A percentile compares a stretch with the other conserved stretches of the same genome.
phyloP scores from a whole-genome alignment of 1,140 invertebrate genomes.

The Dreissena rostriformis region DNA sequence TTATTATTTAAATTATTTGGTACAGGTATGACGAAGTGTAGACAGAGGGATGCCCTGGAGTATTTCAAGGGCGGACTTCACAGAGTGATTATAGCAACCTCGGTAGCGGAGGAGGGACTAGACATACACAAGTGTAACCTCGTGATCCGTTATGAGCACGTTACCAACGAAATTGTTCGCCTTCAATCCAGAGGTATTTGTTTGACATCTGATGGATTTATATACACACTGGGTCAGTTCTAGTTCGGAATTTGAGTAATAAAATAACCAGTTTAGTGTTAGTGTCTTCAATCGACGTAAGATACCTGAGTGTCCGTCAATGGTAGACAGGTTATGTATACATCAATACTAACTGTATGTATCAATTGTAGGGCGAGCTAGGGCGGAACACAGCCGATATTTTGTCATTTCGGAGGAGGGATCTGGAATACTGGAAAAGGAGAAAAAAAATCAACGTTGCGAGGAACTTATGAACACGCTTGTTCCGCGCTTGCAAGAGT shows the following conservation, averaged over 20 bases:
- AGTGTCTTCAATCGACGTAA: no score
- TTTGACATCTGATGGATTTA: not conserved
- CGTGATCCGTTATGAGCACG: constrained; percentile 79
- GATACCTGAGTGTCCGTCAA: no score
- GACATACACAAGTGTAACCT: constrained; percentile 79
- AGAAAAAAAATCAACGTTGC: constrained; percentile 65
- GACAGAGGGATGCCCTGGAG: constrained; percentile 67
- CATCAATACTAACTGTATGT: not conserved
- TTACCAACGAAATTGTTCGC: constrained; percentile 78
- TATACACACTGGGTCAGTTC: no score
- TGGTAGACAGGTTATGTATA: no score
- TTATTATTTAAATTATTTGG: constrained; percentile 26
- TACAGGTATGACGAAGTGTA: constrained; percentile 71
- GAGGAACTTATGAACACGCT: constrained; percentile 69
- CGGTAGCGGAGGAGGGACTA: constrained; percentile 80
- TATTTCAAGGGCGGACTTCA: constrained; percentile 68
- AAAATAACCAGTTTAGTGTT: no score
- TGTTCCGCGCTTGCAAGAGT: constrained; percentile 49
- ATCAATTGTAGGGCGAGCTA: constrained; percentile 64
- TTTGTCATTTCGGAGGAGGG: constrained; percentile 60
- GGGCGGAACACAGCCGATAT: constrained; percentile 66
- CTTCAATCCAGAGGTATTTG: constrained; percentile 77
- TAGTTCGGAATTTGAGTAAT: no score
- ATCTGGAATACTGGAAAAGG: constrained; percentile 61
- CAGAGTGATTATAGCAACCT: constrained; percentile 76